A percentile compares a stretch with the other conserved stretches of the same genome.
These are phyloP conservation scores for Sapayoa aenigma DNA, from an alignment of 2,113 vertebrate genomes.

Conservation along the genomic window DNA sequence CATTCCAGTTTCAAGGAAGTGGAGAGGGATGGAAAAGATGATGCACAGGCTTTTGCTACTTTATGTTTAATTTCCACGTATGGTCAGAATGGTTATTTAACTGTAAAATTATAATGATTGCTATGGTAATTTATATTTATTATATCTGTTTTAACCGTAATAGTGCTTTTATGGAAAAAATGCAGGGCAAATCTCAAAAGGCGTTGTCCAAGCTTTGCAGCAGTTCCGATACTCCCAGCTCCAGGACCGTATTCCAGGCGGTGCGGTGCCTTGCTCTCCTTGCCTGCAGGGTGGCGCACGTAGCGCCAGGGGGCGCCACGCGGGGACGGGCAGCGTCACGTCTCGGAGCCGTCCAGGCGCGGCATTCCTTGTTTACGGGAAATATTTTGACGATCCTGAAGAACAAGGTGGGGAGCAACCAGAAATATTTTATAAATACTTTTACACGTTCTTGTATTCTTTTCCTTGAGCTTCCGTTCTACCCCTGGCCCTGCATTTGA, in stretches of 20 bases:
- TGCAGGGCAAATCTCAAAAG: neutral
- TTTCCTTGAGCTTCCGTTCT: neutral
- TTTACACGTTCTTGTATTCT: neutral
- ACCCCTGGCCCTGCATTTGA: neutral
- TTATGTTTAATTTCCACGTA: neutral
- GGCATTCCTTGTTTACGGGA: neutral
- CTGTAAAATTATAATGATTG: neutral
- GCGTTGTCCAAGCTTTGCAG: neutral
- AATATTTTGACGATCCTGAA: neutral
- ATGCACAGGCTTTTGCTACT: neutral
- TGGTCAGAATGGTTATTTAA: neutral
- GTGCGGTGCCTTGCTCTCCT: neutral
- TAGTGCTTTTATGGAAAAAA: neutral
- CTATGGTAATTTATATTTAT: neutral
- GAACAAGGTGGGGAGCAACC: neutral
- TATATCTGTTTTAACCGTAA: neutral
- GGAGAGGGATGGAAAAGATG: neutral
- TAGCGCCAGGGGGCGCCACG: neutral
- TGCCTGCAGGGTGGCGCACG: neutral
- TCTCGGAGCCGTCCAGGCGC: neutral
- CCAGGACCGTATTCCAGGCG: neutral
- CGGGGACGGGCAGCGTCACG: neutral
- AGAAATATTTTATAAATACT: neutral
- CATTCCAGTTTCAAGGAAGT: neutral
- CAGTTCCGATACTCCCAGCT: neutral